Conservation (phyloP, 2,888 invertebrate genomes). For the Cephus pulcher region DNA sequence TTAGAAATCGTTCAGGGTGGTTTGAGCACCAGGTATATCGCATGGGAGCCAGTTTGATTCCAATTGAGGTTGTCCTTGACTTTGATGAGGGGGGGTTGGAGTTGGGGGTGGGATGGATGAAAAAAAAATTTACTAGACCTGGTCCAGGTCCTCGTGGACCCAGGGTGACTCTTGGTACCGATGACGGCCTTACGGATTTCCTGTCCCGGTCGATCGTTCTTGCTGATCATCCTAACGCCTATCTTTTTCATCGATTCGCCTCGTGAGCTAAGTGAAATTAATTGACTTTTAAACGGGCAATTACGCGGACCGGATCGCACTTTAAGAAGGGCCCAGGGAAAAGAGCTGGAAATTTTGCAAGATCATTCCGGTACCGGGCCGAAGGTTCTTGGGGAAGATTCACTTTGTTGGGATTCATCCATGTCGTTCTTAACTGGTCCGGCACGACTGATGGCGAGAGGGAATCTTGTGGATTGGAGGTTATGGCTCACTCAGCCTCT, state of each 20-base stretch:
- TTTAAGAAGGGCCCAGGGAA: constrained; percentile 4
- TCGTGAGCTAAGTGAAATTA: constrained; percentile 47
- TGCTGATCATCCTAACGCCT: neutral
- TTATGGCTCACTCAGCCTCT: constrained; percentile 30
- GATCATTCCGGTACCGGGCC: constrained; percentile 36
- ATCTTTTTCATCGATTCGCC: constrained; percentile 6
- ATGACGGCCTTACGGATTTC: neutral
- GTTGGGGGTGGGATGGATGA: neutral
- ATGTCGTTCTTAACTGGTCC: neutral
- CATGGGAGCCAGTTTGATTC: neutral
- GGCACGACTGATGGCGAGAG: neutral
- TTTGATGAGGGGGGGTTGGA: neutral
- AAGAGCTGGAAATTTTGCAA: constrained; percentile 45
- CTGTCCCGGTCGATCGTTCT: neutral
- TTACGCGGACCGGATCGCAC: constrained; percentile 32
- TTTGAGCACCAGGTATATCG: neutral
- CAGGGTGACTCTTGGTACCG: neutral
- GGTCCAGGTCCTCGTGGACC: neutral
- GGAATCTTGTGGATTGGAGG: constrained; percentile 1
- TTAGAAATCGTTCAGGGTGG: neutral
- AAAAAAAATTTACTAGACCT: neutral
- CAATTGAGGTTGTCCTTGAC: neutral
- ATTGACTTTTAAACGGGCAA: constrained; percentile 64
- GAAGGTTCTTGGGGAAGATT: neutral
- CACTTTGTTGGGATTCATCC: neutral